Conservation (phyloP, 2,888 invertebrate genomes). For the Harpalus rufipes region DNA sequence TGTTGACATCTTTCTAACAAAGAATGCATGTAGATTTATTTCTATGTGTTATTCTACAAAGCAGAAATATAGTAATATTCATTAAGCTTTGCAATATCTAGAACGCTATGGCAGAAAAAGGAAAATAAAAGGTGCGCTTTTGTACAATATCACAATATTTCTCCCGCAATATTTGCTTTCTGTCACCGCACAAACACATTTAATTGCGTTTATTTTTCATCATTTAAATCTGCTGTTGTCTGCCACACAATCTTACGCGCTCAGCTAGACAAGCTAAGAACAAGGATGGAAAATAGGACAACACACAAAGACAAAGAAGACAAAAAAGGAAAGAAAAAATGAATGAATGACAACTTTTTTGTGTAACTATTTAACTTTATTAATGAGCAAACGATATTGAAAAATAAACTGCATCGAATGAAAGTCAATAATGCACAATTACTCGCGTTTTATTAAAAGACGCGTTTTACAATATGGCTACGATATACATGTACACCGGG, state of each 20-base stretch:
- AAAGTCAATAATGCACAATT: too few relatives aligned
- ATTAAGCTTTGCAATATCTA: slow-evolving; percentile 7
- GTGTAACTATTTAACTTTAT: slow-evolving; percentile 2
- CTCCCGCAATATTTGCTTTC: slow-evolving; percentile 31
- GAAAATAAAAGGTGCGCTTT: slow-evolving; percentile 19
- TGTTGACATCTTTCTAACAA: background rate
- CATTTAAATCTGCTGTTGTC: slow-evolving; percentile 53
- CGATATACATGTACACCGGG: too few relatives aligned
- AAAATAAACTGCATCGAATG: too few relatives aligned
- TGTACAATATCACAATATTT: slow-evolving; percentile 31
- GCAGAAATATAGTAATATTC: background rate
- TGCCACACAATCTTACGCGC: slow-evolving; percentile 35
- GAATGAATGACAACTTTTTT: background rate
- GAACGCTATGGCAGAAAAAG: background rate
- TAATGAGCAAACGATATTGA: too few relatives aligned
- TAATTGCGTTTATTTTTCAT: slow-evolving; percentile 58
- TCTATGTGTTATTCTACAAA: background rate
- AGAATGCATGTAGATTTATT: background rate
- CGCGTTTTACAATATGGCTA: too few relatives aligned
- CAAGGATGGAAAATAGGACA: slow-evolving; percentile 6
- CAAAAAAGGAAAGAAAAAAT: background rate
- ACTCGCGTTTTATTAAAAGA: too few relatives aligned
- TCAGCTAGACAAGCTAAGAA: background rate
- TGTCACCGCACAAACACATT: slow-evolving; percentile 45
- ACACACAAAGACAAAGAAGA: background rate